Evolutionary conservation across 2,113 vertebrate species (phyloP).

Genomic region (Aphelocoma coerulescens): DNA sequence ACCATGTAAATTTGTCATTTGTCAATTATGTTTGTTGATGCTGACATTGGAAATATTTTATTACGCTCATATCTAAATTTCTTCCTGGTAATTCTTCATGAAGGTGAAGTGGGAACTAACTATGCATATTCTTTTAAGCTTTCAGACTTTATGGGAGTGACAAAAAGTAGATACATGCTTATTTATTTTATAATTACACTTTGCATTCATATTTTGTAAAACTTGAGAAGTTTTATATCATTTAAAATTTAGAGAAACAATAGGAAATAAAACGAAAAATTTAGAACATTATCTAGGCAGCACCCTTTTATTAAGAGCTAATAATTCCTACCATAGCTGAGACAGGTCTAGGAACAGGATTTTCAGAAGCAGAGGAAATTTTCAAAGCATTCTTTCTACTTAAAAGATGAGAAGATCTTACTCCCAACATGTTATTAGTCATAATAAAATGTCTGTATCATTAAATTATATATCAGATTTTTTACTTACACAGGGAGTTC

Average conservation of each 20-base stretch:
- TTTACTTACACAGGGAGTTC: neutral
- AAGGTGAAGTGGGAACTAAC: neutral
- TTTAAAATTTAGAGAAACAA: neutral
- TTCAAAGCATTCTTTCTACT: neutral
- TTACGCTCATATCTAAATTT: neutral
- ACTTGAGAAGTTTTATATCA: neutral
- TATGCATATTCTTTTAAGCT: neutral
- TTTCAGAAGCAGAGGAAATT: neutral
- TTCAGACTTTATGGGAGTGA: neutral
- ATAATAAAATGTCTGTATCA: neutral
- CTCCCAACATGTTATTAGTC: neutral
- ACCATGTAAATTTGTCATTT: neutral
- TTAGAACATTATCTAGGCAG: neutral
- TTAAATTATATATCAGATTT: neutral
- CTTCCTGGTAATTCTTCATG: neutral
- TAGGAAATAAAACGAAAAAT: neutral
- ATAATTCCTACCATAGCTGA: neutral
- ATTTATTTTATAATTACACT: neutral
- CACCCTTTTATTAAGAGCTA: neutral
- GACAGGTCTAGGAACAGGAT: neutral
- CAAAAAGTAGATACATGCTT: neutral
- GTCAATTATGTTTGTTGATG: neutral
- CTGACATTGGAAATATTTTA: neutral
- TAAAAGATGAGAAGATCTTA: neutral
- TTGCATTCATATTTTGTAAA: neutral